These are phyloP conservation scores for Amblyraja radiata DNA, from an alignment of 2,797 vertebrate genomes.

Conservation along the genomic window DNA sequence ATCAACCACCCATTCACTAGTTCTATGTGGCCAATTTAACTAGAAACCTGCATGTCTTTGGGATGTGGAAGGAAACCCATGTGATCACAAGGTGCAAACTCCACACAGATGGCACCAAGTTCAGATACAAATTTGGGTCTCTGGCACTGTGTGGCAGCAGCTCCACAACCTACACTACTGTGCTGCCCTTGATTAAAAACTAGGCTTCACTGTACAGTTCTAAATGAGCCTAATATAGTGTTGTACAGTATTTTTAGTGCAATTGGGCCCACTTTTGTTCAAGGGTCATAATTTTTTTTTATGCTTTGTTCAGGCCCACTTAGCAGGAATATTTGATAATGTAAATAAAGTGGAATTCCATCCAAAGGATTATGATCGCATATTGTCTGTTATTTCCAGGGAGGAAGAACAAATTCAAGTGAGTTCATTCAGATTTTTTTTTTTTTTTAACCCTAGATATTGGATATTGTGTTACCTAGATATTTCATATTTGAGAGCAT, in stretches of 20 bases:
- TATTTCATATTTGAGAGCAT: background rate
- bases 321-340: conserved; percentile 73
- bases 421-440: background rate
- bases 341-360: conserved; percentile 70
- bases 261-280: background rate
- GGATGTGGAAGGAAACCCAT: no score
- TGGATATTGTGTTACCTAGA: background rate
- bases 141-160: no score
- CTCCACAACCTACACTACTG: no score
- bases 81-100: no score
- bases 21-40: no score
- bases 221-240: background rate
- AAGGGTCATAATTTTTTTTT: conserved; percentile 7
- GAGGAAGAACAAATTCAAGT: conserved; percentile 71
- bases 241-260: background rate
- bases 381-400: conserved; percentile 66
- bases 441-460: background rate
- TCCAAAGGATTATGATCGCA: conserved; percentile 64
- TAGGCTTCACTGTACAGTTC: background rate
- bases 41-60: no score
- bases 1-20: no score
- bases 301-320: conserved; percentile 58
- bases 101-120: no score
- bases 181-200: no score
- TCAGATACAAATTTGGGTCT: no score